phyloP scores from a whole-genome alignment of 2,888 invertebrate genomes.

The Lasioglossum calceatum region DNA sequence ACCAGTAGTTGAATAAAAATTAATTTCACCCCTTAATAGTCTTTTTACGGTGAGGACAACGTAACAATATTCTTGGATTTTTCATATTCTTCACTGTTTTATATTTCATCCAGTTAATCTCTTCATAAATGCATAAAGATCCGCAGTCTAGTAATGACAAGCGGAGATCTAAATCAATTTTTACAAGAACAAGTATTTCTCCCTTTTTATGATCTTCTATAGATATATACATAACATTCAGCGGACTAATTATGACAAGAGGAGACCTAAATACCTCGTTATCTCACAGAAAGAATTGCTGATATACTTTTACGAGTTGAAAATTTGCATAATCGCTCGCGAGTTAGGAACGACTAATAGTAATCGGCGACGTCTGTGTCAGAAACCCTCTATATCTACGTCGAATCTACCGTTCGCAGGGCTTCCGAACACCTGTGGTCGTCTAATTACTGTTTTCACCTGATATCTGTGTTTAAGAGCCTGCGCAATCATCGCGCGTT shows the following conservation, averaged over 20 bases:
- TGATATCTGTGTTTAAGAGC: constrained; percentile 45
- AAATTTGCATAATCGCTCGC: neutral
- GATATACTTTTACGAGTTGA: neutral
- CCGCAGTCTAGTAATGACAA: no score
- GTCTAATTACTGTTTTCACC: constrained; percentile 56
- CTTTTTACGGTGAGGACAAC: no score
- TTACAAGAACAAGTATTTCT: neutral
- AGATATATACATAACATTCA: neutral
- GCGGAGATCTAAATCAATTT: neutral
- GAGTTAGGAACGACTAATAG: neutral
- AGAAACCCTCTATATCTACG: neutral
- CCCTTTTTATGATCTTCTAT: neutral
- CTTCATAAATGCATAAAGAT: no score
- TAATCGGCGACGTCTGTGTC: neutral
- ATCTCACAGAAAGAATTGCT: neutral
- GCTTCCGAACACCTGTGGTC: constrained; percentile 55
- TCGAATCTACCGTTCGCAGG: constrained; percentile 43
- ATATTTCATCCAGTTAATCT: no score
- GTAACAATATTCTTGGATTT: no score
- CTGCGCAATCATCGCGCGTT: constrained; percentile 49
- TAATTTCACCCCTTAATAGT: no score
- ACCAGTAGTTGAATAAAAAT: no score
- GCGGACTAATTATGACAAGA: neutral
- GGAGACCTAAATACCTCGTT: neutral
- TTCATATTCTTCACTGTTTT: no score